Conservation (phyloP, 2,888 invertebrate species). For the Rhimphoctona megacephalus region DNA sequence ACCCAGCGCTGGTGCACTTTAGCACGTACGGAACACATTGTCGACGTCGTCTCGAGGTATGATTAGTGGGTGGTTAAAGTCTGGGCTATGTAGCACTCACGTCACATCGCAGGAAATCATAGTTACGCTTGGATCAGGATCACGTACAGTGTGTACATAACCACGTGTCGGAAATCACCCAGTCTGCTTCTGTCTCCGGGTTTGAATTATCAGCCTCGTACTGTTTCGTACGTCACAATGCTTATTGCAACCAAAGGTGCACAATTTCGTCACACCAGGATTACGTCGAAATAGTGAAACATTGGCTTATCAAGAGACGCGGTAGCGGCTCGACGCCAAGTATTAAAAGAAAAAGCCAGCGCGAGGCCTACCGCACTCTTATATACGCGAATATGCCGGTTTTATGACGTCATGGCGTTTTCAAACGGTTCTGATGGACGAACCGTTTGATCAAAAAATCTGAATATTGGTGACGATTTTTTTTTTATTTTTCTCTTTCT, state of each 20-base stretch:
- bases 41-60: slow-evolving; percentile 41
- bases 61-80: slow-evolving; percentile 42
- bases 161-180: slow-evolving; percentile 16
- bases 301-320: neutral
- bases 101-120: slow-evolving; percentile 31
- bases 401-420: no score
- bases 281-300: neutral
- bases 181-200: neutral
- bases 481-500: no score
- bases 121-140: slow-evolving; percentile 29
- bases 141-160: slow-evolving; percentile 11
- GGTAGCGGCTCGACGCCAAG: no score
- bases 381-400: no score
- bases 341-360: no score
- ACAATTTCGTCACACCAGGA: neutral
- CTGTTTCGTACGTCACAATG: neutral
- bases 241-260: neutral
- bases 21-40: slow-evolving; percentile 54
- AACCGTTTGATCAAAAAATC: no score
- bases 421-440: no score
- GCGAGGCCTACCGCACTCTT: no score
- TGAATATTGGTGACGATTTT: neutral
- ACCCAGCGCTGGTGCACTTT: slow-evolving; percentile 26
- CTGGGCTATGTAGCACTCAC: neutral
- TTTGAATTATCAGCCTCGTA: slow-evolving; percentile 27